Base-by-base conservation (phyloP, 1,140 invertebrate species). In the Eueides isabella region DNA sequence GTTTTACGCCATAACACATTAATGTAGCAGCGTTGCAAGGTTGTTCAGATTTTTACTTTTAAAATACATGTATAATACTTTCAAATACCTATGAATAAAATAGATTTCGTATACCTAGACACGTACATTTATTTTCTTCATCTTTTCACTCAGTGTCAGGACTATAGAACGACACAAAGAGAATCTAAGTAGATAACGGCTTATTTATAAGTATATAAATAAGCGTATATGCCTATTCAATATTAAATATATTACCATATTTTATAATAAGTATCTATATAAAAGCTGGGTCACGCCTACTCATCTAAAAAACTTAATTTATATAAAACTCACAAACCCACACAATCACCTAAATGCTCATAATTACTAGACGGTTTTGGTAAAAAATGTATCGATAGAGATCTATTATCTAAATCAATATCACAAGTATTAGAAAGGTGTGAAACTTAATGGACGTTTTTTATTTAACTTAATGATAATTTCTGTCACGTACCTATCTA, bases 401-500 rank as follows among this genome's bases (percentile, higher is more conserved):
- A 87, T 87, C 85, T 85, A 87, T 87, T 89, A 91, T 91, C 85
- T 88, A 82, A 85, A 86, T 87, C 87, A 85, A 88, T 87, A 91
- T 90, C 87, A 81, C 65, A 74, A 74, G 74, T 71, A 67, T 74
- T 74, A 62, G 66, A 81, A 83, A 82, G 77, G 80, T 84, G 78
- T 80, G 77, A 74, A 74, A 68, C 71, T 55, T 78, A 75, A 78
- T 72, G 72, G 71, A 6, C 44, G 16, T 55, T 41, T 65, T 71
- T 55, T 48, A 48, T 55, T 55, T 55, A 26, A 23, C 2, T 55
- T 55, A 55, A 26, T 55, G 48, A 55, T 55, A 11, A 55, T 55
- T 61, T 41, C 66, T 67, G 66, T 35, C 48, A 61, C n/a, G 67
- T 55, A 26, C 26, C n/a, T 55, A 26, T 55, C n/a, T 55, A 44